phyloP scores from a whole-genome alignment of 2,888 invertebrate genomes.

The Drosophila tanythrix region DNA sequence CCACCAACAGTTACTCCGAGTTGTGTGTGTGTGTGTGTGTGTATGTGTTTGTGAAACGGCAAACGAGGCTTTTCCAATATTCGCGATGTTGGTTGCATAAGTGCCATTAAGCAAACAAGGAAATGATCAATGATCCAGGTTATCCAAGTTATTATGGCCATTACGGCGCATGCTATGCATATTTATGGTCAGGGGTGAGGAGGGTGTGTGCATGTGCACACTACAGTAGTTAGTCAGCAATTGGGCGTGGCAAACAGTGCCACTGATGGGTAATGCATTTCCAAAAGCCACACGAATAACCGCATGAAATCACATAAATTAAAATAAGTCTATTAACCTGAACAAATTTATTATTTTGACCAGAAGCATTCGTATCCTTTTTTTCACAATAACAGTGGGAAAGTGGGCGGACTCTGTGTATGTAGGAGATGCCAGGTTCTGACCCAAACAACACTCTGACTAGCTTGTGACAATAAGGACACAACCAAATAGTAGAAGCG shows the following conservation, averaged over 20 bases:
- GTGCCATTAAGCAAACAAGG: conserved; percentile 31
- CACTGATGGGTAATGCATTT: conserved; percentile 69
- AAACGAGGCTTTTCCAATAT: conserved; percentile 10
- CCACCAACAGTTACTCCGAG: neutral
- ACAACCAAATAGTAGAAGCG: neutral
- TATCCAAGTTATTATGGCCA: conserved; percentile 59
- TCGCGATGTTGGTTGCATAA: conserved; percentile 32
- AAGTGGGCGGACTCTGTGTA: neutral
- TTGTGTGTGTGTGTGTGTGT: neutral
- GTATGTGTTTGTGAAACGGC: neutral
- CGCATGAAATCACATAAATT: conserved; percentile 81
- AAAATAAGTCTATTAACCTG: conserved; percentile 83
- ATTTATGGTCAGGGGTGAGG: conserved; percentile 41
- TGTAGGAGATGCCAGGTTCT: conserved; percentile 5
- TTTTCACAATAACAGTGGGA: neutral
- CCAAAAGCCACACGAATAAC: conserved; percentile 77
- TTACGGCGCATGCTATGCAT: conserved; percentile 52
- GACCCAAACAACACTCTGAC: conserved; percentile 23
- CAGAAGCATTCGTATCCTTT: conserved; percentile 50
- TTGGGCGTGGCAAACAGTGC: conserved; percentile 39
- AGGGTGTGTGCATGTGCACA: neutral
- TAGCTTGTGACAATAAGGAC: conserved; percentile 55
- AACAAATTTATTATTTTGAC: conserved; percentile 83
- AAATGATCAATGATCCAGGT: conserved; percentile 53
- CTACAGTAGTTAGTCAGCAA: conserved; percentile 31